Evolutionary conservation across 2,797 vertebrate species (phyloP), one percentile per base, ranked within the genome.

Genomic region (Galago senegalensis): DNA sequence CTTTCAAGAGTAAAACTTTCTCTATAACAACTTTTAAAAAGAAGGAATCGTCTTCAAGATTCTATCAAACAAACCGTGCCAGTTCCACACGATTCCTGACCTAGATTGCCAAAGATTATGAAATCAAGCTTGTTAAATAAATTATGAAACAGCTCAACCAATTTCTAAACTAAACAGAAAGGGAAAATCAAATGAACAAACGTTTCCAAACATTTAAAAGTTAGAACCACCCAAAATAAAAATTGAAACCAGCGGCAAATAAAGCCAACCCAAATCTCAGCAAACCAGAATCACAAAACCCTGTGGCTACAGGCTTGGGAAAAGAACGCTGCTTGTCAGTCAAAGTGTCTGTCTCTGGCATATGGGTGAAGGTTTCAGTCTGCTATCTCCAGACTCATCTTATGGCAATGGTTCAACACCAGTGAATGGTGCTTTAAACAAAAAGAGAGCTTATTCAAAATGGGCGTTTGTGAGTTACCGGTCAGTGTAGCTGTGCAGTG

Each of bases 401-500:
- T 86, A 98, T 98, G 98, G 98, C 98, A 98, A 94, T 93, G 97
- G 98, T 99, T 98, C 99, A 98, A 98, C 93, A 83, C 96, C 93
- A 97, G 98, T 98, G 98, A 99, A 98, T 98, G 89, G 97, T 98
- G 98, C 98, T 97, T 97, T 60, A 98, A 98, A 99, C 98, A 99
- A 99, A 99, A 98, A 98, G 95, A 97, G 67, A 97, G 97, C 98
- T 98, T 97, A 97, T 98, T 99, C 98, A 98, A 98, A 99, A 98
- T 98, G 98, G 98, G 99, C 97, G 97, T 98, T 98, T 83, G 99
- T 92, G 99, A 99, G 98, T 98, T 98, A 98, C 99, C 97, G 98
- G 99, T 98, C 98, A 98, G 98, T 89, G 97, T 96, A 96, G 96
- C 98, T 96, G 93, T 95, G 97, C 98, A 97, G 98, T 98, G 98